Conservation (phyloP, 2,888 invertebrate genomes). For the Caenorhabditis wallacei region DNA sequence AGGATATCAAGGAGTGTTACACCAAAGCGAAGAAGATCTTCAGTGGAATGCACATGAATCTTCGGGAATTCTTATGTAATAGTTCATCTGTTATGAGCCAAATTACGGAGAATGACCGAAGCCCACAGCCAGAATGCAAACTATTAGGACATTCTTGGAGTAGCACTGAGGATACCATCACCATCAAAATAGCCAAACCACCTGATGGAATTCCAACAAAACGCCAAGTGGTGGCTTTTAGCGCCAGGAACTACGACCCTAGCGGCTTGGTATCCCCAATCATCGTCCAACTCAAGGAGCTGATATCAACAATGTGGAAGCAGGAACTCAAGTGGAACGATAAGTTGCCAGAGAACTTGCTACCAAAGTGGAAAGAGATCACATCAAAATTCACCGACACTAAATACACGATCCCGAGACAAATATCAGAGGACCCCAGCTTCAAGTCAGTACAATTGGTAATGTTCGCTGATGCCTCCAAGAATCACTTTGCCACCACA, state of each 20-base stretch:
- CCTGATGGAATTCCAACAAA: slow-evolving; percentile 23
- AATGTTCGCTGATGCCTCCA: slow-evolving; percentile 37
- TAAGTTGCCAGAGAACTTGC: neutral
- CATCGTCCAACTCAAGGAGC: slow-evolving; percentile 15
- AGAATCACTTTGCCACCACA: neutral
- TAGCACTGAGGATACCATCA: neutral
- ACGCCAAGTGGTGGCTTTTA: neutral
- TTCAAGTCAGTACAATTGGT: neutral
- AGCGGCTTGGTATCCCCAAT: slow-evolving; percentile 41
- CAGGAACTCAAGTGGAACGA: slow-evolving; percentile 35
- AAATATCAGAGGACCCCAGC: neutral
- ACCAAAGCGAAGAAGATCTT: slow-evolving; percentile 8
- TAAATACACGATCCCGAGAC: neutral
- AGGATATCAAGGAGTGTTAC: neutral
- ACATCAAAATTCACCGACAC: neutral
- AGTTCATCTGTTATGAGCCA: neutral
- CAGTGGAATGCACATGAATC: slow-evolving; percentile 21
- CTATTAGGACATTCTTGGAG: slow-evolving; percentile 36
- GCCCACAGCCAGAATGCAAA: neutral
- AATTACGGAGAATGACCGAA: neutral
- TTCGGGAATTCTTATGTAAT: slow-evolving; percentile 21
- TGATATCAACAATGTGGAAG: slow-evolving; percentile 34
- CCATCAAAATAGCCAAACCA: slow-evolving; percentile 4
- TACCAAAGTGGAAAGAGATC: neutral
- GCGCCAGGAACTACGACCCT: slow-evolving; percentile 52